A percentile compares a stretch with the other conserved stretches of the same genome.
Evolutionary conservation across 1,140 invertebrate species (phyloP).

Genomic region (Druon quercuslanigerum): DNA sequence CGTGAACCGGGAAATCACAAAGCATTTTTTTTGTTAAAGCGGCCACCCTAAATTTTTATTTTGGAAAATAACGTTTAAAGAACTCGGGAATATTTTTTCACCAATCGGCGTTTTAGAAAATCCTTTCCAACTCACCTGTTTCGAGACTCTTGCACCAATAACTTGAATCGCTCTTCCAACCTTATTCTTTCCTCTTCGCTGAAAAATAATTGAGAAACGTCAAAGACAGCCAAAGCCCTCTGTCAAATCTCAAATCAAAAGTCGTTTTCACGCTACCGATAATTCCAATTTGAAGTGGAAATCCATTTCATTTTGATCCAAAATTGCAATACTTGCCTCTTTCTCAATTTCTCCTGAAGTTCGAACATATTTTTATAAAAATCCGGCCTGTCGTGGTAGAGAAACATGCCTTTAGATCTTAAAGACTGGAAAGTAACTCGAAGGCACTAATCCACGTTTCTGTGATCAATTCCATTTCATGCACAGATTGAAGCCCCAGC

Average conservation of each 20-base stretch:
- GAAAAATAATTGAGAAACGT: slow-evolving; percentile 36
- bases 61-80: no score
- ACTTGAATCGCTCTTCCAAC: slow-evolving; percentile 68
- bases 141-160: slow-evolving; percentile 64
- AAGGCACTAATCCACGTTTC: slow-evolving; percentile 2
- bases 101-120: not conserved
- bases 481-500: not conserved
- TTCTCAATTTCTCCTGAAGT: slow-evolving; percentile 67
- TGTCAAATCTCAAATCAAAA: slow-evolving; percentile 29
- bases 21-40: no score
- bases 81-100: no score
- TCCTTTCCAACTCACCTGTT: slow-evolving; percentile 58
- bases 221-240: not conserved
- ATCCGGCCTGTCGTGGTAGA: slow-evolving; percentile 49
- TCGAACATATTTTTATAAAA: slow-evolving; percentile 69
- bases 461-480: not conserved
- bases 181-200: slow-evolving; percentile 72
- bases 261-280: slow-evolving; percentile 16
- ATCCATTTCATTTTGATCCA: no score
- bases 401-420: slow-evolving; percentile 3
- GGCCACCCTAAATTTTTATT: no score
- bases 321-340: slow-evolving; percentile 58
- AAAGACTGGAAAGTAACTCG: not conserved
- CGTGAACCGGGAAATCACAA: no score
- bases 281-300: not conserved